Conservation (phyloP, 2,113 vertebrate species). For the Saccopteryx leptura region DNA sequence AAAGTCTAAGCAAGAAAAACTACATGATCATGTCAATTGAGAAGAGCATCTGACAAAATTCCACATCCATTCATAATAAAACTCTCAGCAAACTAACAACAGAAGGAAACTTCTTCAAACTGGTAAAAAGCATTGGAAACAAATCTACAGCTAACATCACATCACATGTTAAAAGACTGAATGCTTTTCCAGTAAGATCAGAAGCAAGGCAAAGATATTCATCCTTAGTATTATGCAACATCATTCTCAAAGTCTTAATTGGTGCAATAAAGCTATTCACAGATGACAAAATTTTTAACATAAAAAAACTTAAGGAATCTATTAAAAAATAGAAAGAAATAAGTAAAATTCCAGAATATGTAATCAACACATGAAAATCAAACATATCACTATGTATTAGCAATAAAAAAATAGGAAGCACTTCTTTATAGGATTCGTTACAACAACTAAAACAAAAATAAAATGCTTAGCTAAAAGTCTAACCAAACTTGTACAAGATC, state of each 20-base stretch:
- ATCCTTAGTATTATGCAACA: background rate
- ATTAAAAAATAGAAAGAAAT: slow-evolving; percentile 14
- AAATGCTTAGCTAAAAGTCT: background rate
- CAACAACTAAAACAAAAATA: background rate
- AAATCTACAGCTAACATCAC: background rate
- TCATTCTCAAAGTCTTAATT: background rate
- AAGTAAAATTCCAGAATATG: background rate
- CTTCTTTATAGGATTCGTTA: background rate
- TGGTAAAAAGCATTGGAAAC: background rate
- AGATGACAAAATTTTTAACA: background rate
- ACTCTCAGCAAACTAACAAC: background rate
- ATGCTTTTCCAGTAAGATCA: slow-evolving; percentile 22
- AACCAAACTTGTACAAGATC: background rate
- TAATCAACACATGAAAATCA: background rate
- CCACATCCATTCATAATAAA: background rate
- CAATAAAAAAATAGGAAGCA: background rate
- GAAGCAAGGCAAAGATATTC: background rate
- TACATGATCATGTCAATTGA: background rate
- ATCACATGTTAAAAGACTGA: background rate
- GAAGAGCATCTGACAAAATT: background rate
- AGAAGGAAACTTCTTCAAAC: background rate
- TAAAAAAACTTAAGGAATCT: background rate
- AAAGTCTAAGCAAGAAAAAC: background rate
- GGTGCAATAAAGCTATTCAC: background rate
- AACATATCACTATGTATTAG: background rate